Evolutionary conservation across 2,888 invertebrate genomes (phyloP).

Genomic region (Acleris cristana): DNA sequence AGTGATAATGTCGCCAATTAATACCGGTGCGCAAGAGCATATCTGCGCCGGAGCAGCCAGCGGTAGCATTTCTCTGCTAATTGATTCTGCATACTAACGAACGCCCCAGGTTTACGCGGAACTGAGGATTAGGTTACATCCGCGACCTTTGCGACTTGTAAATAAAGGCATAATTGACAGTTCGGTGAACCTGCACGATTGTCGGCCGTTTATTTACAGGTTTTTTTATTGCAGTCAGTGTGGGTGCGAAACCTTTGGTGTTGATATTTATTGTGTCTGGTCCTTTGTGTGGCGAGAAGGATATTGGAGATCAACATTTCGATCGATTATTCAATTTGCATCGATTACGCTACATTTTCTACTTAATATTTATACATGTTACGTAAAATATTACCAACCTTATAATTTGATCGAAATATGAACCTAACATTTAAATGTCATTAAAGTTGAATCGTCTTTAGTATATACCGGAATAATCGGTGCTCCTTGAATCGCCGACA

Average conservation of each 20-base stretch:
- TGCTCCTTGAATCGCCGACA: too few species aligned
- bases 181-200: conserved; percentile 8
- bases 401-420: too few species aligned
- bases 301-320: too few species aligned
- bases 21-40: conserved; percentile 44
- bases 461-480: too few species aligned
- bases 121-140: conserved; percentile 47
- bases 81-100: conserved; percentile 65
- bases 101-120: conserved; percentile 44
- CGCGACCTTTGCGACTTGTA: conserved; percentile 45
- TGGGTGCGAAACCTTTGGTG: not conserved
- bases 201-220: not conserved
- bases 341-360: too few species aligned
- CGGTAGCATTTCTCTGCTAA: conserved; percentile 63
- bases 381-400: too few species aligned
- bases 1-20: conserved; percentile 59
- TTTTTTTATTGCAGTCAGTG: not conserved
- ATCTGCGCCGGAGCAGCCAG: conserved; percentile 34
- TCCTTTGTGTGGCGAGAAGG: too few species aligned
- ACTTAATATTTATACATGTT: too few species aligned
- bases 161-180: conserved; percentile 35
- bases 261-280: too few species aligned
- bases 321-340: too few species aligned
- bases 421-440: too few species aligned
- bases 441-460: too few species aligned